Conservation (phyloP, 2,888 invertebrate species). For the Patella ulyssiponensis region DNA sequence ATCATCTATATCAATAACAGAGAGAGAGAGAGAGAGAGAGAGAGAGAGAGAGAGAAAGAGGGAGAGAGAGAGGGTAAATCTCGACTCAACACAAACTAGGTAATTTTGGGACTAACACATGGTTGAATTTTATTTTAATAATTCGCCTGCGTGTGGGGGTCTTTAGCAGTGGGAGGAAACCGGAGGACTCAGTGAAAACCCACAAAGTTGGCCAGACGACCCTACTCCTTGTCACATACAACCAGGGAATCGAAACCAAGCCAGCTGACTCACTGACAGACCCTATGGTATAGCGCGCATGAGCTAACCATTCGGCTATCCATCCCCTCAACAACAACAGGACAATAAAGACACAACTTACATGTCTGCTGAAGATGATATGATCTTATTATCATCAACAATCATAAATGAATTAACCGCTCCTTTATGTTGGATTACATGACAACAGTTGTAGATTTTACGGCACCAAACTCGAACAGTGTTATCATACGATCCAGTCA, state of each 20-base stretch:
- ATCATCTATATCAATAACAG: too few species aligned
- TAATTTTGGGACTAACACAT: too few species aligned
- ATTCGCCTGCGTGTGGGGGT: too few species aligned
- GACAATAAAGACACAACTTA: constrained; percentile 42
- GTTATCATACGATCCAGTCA: constrained; percentile 64
- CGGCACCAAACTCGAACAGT: constrained; percentile 62
- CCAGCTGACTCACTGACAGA: too few species aligned
- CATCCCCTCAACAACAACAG: not conserved
- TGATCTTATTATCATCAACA: constrained; percentile 51
- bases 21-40: not conserved
- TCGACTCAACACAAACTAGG: too few species aligned
- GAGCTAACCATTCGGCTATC: not conserved
- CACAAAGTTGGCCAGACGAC: too few species aligned
- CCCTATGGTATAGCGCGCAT: too few species aligned
- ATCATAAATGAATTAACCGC: constrained; percentile 50
- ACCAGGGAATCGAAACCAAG: too few species aligned
- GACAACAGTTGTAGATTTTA: constrained; percentile 45
- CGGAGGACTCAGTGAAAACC: too few species aligned
- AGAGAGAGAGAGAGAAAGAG: constrained; percentile 9
- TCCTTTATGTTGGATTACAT: constrained; percentile 50
- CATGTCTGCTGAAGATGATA: constrained; percentile 60
- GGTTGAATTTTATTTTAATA: too few species aligned
- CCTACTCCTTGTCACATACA: too few species aligned
- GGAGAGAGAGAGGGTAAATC: not conserved
- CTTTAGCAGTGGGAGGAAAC: too few species aligned